Percentiles rank a stretch among this genome's conserved stretches.
Conservation (phyloP, 2,797 vertebrate genomes). For the Tapera naevia region DNA sequence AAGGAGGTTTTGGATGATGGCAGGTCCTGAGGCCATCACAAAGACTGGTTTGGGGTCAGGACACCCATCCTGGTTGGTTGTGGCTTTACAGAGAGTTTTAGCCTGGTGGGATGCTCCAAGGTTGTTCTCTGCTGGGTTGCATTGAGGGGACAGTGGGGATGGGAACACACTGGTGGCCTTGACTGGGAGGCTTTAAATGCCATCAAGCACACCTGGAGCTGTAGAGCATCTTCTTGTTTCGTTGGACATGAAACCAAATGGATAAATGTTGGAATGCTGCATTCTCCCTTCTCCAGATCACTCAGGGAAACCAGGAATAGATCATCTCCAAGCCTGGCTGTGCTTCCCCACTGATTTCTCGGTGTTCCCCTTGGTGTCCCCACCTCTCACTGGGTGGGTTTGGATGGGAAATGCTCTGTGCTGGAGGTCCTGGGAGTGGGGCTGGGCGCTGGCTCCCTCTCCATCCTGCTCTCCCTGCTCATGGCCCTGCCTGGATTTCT, state of each 20-base stretch:
- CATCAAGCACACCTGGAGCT: neutral
- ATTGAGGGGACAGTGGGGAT: neutral
- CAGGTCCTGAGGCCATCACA: neutral
- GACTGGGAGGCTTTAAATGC: neutral
- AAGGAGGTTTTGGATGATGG: neutral
- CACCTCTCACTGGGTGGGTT: neutral
- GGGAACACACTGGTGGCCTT: neutral
- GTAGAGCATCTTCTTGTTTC: neutral
- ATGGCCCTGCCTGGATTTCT: neutral
- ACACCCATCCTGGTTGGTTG: neutral
- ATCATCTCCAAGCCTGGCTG: neutral
- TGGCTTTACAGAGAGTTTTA: neutral
- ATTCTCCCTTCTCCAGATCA: neutral
- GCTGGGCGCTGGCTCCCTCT: accelerated
- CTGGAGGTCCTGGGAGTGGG: neutral
- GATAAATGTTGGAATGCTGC: neutral
- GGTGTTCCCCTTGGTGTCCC: accelerated
- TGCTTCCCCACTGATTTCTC: neutral
- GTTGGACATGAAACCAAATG: neutral
- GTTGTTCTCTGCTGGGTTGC: neutral
- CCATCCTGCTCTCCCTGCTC: accelerated
- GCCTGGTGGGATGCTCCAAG: neutral
- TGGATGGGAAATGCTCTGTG: neutral
- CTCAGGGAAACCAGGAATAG: neutral
- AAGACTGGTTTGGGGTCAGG: neutral